Conservation (phyloP, 2,888 invertebrate species). For the Carabus problematicus region DNA sequence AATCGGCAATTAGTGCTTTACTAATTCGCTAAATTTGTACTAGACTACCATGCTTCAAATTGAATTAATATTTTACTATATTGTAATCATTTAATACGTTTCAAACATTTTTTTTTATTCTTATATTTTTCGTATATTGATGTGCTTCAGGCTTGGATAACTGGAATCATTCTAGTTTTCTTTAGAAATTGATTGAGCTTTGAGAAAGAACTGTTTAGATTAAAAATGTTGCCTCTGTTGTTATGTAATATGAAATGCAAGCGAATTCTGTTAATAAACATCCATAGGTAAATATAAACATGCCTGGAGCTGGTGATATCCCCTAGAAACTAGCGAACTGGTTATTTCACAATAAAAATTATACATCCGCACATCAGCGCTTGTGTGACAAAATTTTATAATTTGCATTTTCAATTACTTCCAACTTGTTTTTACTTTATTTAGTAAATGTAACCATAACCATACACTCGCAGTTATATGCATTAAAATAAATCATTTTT, state of each 20-base stretch:
- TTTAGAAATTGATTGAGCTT: not conserved
- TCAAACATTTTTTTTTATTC: too few relatives aligned
- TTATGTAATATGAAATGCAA: slow-evolving; percentile 14
- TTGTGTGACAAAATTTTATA: slow-evolving; percentile 13
- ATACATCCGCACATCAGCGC: slow-evolving; percentile 1
- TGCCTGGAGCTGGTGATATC: slow-evolving; percentile 9
- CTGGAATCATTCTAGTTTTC: too few relatives aligned
- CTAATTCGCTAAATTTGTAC: too few relatives aligned
- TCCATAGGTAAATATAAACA: slow-evolving; percentile 14
- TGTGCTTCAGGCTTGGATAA: too few relatives aligned
- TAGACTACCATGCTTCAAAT: too few relatives aligned
- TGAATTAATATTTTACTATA: too few relatives aligned
- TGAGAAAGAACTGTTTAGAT: slow-evolving; percentile 12
- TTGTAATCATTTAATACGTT: too few relatives aligned
- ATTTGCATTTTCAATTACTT: slow-evolving; percentile 13
- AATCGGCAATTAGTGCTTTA: too few relatives aligned
- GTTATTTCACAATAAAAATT: slow-evolving; percentile 14
- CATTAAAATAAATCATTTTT: too few relatives aligned
- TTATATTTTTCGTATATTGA: too few relatives aligned
- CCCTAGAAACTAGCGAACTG: slow-evolving; percentile 14
- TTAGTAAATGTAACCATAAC: too few relatives aligned
- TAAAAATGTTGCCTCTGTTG: not conserved
- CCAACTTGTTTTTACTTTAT: not conserved
- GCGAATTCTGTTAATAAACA: slow-evolving; percentile 18
- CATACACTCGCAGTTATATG: too few relatives aligned